These are phyloP conservation scores for Palythoa caribaeorum DNA, from an alignment of 92 coral and sea anemone species.

Conservation along the genomic window DNA sequence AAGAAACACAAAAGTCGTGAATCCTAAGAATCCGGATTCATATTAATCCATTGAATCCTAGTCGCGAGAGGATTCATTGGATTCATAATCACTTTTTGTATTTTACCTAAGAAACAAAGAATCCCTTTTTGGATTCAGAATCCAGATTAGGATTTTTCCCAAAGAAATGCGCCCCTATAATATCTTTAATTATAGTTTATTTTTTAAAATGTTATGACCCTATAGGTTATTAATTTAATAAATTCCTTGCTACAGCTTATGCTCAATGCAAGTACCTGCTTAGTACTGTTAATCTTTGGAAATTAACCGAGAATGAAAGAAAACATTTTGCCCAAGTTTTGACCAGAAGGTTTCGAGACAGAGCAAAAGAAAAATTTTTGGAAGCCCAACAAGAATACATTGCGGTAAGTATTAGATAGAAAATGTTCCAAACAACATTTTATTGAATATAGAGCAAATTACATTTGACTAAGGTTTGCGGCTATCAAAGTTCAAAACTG, in stretches of 20 bases:
- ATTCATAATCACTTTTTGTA: too few relatives aligned
- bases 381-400: neutral
- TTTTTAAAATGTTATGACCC: neutral
- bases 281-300: slow-evolving; percentile 20
- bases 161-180: too few relatives aligned
- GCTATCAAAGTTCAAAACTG: too few relatives aligned
- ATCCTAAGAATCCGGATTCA: too few relatives aligned
- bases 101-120: too few relatives aligned
- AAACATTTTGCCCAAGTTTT: slow-evolving; percentile 7
- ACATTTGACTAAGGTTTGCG: too few relatives aligned
- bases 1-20: too few relatives aligned
- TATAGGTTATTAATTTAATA: neutral
- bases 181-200: too few relatives aligned
- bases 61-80: too few relatives aligned
- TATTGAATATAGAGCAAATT: neutral
- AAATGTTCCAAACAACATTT: neutral
- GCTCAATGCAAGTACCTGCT: neutral
- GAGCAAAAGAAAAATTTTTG: slow-evolving; percentile 12
- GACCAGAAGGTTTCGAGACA: slow-evolving; percentile 11
- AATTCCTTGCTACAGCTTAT: neutral
- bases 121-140: too few relatives aligned
- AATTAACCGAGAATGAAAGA: neutral
- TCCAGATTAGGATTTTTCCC: too few relatives aligned
- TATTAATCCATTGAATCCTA: too few relatives aligned
- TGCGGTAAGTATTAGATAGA: neutral